Evolutionary conservation across 2,113 vertebrate genomes (phyloP), one percentile per base, ranked within the genome.

Genomic region (Cryptomyrus ogoouensis): DNA sequence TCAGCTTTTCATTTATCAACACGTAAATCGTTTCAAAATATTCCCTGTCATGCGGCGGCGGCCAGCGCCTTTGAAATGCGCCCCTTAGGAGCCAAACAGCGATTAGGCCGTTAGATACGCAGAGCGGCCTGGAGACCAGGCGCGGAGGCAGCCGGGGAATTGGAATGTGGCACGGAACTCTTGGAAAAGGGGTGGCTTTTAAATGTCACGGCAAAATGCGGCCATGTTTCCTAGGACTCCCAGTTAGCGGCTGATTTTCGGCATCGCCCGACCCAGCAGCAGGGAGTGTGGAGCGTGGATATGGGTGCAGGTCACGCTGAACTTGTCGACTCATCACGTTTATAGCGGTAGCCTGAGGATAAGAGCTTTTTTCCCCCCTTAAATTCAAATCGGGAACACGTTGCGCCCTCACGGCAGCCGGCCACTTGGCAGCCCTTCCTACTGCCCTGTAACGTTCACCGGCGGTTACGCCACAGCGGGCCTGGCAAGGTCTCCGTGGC

Each of bases 1-100:
- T 93, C 92, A 92, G 93, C 94, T 93, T 94, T 95, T 96, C 96
- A 95, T 96, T 96, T 95, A 96, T 96, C 96, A 96, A 93, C 93
- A 90, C 92, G 93, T 91, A 94, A 95, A 94, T 94, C 94, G 93
- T 94, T 95, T 95, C 92, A 95, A 94, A 92, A 95, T 95, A 95
- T 95, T 94, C 94, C 88, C 89, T 91, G 93, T 94, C 94, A 95
- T 91, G 92, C 91, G 88, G 92, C 89, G 90, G 62, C 10, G 10
- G n/a, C 62, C 62, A 70, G 92, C 93, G 88, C 91, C 93, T 92
- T 95, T 95, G 94, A 95, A 91, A 91, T 44, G 70, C 92, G 90
- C 83, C 87, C 88, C 91, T 86, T 89, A 91, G 92, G 92, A 92
- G 92, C 92, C 94, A 92, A 91, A 93, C 94, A 93, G 91, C 91